Percentiles rank a stretch among this genome's conserved stretches.
phyloP scores from a whole-genome alignment of 2,888 invertebrate genomes.

The Scotopteryx bipunctaria region DNA sequence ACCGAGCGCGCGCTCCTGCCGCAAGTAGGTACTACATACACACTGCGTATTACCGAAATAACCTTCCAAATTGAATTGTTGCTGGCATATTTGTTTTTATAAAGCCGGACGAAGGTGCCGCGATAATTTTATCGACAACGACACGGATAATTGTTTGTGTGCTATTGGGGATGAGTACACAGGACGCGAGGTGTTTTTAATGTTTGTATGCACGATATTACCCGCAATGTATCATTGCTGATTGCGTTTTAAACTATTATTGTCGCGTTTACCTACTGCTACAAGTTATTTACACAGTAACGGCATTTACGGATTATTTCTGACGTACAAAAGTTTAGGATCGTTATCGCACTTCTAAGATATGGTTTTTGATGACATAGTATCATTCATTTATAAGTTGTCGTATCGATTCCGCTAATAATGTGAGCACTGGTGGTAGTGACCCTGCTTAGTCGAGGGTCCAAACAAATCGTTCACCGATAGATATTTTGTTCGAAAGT shows the following conservation, averaged over 20 bases:
- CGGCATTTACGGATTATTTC: no score
- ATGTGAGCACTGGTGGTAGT: no score
- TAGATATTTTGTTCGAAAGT: no score
- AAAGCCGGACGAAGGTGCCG: slow-evolving; percentile 56
- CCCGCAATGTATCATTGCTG: slow-evolving; percentile 27
- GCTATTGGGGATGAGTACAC: slow-evolving; percentile 42
- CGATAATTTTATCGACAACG: slow-evolving; percentile 54
- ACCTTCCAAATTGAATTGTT: slow-evolving; percentile 68
- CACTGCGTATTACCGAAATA: slow-evolving; percentile 62
- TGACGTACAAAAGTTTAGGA: no score
- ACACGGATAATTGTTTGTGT: slow-evolving; percentile 49
- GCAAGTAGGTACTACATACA: slow-evolving; percentile 31
- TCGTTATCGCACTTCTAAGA: no score
- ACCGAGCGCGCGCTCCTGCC: slow-evolving; percentile 29
- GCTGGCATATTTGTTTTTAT: slow-evolving; percentile 65
- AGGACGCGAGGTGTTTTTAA: slow-evolving; percentile 28
- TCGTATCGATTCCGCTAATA: no score
- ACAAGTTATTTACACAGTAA: background rate
- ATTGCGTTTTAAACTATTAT: slow-evolving; percentile 19
- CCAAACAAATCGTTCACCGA: no score
- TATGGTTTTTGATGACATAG: no score
- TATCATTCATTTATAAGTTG: no score
- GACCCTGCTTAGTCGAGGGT: no score
- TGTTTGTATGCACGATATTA: slow-evolving; percentile 25
- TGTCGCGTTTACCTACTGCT: background rate